These are phyloP conservation scores for Wiebesia pumilae DNA, from an alignment of 1,140 invertebrate species.

Conservation along the genomic window DNA sequence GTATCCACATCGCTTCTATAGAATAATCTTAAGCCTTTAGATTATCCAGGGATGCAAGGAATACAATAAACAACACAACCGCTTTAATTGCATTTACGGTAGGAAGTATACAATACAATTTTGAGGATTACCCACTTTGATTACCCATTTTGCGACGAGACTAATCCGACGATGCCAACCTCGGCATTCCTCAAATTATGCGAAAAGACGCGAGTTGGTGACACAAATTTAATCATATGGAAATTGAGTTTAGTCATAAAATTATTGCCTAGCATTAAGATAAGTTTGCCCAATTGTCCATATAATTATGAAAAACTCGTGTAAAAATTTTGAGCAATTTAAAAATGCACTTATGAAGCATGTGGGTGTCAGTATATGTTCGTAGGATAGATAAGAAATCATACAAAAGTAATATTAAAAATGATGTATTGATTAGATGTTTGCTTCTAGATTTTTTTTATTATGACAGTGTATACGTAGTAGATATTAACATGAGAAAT, in stretches of 20 bases:
- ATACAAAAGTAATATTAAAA: too few relatives aligned
- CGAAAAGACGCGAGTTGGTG: background rate
- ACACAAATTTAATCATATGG: constrained; percentile 31
- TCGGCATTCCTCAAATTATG: background rate
- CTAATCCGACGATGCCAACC: background rate
- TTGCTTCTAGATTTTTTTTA: too few relatives aligned
- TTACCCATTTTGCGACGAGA: background rate
- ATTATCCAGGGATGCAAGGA: background rate
- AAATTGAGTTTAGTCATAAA: constrained; percentile 12
- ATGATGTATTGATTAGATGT: too few relatives aligned
- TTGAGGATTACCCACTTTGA: background rate
- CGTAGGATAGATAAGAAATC: too few relatives aligned
- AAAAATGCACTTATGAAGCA: too few relatives aligned
- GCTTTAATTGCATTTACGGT: background rate
- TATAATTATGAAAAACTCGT: too few relatives aligned
- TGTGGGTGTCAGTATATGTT: too few relatives aligned
- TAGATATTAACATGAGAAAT: too few relatives aligned
- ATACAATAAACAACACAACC: background rate
- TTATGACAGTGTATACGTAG: too few relatives aligned
- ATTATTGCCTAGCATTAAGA: background rate
- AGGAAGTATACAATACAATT: background rate
- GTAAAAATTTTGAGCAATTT: too few relatives aligned
- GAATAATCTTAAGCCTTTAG: background rate
- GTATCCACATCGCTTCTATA: background rate
- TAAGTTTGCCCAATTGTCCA: too few relatives aligned